These are phyloP conservation scores for Erannis defoliaria DNA, from an alignment of 2,888 invertebrate species.

Conservation along the genomic window DNA sequence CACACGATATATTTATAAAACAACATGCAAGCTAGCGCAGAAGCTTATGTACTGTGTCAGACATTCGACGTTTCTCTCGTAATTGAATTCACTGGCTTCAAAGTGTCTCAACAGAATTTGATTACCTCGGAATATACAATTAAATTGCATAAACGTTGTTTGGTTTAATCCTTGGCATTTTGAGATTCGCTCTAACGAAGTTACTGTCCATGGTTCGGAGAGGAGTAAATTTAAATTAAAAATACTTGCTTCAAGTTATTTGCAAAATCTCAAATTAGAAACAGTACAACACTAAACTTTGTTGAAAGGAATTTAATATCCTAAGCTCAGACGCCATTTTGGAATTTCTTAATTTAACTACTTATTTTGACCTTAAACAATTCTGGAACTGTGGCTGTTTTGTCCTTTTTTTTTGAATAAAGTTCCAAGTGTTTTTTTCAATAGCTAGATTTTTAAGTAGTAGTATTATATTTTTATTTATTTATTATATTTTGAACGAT, in stretches of 20 bases:
- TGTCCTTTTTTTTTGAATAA: neutral
- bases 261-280: conserved; percentile 6
- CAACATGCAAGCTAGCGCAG: no score
- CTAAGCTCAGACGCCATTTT: conserved; percentile 9
- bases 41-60: conserved; percentile 11
- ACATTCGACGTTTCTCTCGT: conserved; percentile 6
- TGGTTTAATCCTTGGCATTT: conserved; percentile 24
- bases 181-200: conserved; percentile 8
- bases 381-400: neutral
- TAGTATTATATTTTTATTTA: no score
- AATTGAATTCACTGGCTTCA: conserved; percentile 33
- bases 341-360: conserved; percentile 3
- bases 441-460: no score
- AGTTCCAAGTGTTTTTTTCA: no score
- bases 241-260: conserved; percentile 4
- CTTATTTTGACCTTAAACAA: no score
- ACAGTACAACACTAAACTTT: conserved; percentile 9
- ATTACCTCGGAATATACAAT: conserved; percentile 29
- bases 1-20: no score
- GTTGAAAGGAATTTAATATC: conserved; percentile 13
- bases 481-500: no score
- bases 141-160: conserved; percentile 28
- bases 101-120: conserved; percentile 26
- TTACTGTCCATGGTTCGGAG: conserved; percentile 3
- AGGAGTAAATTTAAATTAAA: conserved; percentile 8